phyloP scores from a whole-genome alignment of 2,888 invertebrate genomes.

The Andricus curvator region DNA sequence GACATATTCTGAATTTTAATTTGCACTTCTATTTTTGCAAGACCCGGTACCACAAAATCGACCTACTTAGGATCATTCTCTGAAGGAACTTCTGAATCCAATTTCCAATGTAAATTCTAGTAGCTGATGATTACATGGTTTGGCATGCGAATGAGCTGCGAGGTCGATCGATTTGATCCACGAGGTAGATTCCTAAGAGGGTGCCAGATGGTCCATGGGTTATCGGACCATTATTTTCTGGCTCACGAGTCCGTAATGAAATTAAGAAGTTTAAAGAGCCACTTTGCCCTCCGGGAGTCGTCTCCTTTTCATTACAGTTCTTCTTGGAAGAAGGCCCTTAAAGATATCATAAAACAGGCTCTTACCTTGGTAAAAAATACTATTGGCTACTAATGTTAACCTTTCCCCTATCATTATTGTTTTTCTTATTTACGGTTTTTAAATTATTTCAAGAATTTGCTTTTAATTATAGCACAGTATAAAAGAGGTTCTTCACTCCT shows the following conservation, averaged over 20 bases:
- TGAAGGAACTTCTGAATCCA: conserved; percentile 34
- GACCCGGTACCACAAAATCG: neutral
- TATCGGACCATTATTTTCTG: conserved; percentile 64
- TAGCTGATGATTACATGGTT: conserved; percentile 62
- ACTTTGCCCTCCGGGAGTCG: conserved; percentile 15
- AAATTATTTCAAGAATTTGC: neutral
- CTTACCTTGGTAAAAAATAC: neutral
- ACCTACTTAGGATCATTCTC: neutral
- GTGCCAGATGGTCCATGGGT: conserved; percentile 75
- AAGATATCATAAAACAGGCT: conserved; percentile 32
- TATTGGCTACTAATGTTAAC: conserved; percentile 4
- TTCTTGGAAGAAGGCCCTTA: conserved; percentile 33
- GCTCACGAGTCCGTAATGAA: conserved; percentile 66
- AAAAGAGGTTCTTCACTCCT: too few relatives aligned
- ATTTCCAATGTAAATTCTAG: conserved; percentile 69
- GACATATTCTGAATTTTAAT: too few relatives aligned
- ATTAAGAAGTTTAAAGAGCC: conserved; percentile 60
- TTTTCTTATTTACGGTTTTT: neutral
- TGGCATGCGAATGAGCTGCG: conserved; percentile 25
- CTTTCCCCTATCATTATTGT: neutral
- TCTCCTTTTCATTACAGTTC: conserved; percentile 30
- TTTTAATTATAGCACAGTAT: too few relatives aligned
- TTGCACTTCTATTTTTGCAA: too few relatives aligned
- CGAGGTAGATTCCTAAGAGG: conserved; percentile 63
- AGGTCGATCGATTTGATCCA: conserved; percentile 67